Base-by-base conservation (phyloP, 2,797 vertebrate genomes). In the Mastacembelus armatus region DNA sequence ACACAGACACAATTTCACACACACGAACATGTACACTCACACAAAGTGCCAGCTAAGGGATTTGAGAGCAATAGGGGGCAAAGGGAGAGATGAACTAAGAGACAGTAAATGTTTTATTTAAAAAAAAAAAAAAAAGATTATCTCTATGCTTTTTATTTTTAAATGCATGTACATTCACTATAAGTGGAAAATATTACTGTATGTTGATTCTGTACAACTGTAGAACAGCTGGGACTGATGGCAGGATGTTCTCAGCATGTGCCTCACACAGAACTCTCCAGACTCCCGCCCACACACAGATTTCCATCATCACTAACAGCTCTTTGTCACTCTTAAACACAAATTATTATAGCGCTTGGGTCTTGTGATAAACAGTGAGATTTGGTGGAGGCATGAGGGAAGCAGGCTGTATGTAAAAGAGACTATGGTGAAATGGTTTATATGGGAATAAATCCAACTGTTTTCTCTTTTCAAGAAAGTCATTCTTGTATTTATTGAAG, bases 31-130 rank as follows among this genome's bases (percentile, higher is more conserved):
- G n/a, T 63, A 80, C 64, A 52, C 52, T 33, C 56, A 15, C 66
- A 57, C 66, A 89, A 92, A 90, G 73, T 87, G 92, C 91, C 85
- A 89, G 71, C 91, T 92, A 66, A 89, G 91, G 88, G 86, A 78
- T 90, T 86, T 86, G 58, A 72, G 49, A 68, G 61, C 1, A 18
- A 63, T 16, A 54, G 60, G 75, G 77, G 64, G 66, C 66, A 84
- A 72, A 76, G 56, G 5, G 52, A 71, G 57, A 78, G 36, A 62
- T 30, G 35, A 38, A 42, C n/a, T 19, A 42, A 59, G 65, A 77
- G 30, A 78, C 36, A 10, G 8, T 12, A 47, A 10, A 2, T 65
- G 56, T 73, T 44, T 15, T 48, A 33, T 19, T 22, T 45, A 19
- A 49, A 3, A 36, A n/a, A n/a, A n/a, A n/a, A n/a, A n/a, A n/a